Evolutionary conservation across 2,113 vertebrate species (phyloP).

Genomic region (Meles meles): DNA sequence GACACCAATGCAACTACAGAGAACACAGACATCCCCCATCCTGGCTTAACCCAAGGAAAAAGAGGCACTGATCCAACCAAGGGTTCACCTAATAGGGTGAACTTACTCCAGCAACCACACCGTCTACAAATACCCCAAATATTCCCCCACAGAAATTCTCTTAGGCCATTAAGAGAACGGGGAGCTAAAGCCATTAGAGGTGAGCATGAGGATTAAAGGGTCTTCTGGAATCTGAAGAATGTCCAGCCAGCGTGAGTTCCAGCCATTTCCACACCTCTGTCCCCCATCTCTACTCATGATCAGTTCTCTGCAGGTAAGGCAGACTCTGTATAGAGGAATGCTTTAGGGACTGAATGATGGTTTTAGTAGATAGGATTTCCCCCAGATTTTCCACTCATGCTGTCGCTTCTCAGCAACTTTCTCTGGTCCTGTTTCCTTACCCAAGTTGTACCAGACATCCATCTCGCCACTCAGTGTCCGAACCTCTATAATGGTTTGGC

Average conservation of each 20-base stretch:
- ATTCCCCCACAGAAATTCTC: background rate
- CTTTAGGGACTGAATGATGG: background rate
- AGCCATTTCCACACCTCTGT: background rate
- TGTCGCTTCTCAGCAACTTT: background rate
- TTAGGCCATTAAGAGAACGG: background rate
- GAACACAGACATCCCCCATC: background rate
- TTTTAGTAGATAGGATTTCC: background rate
- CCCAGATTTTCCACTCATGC: background rate
- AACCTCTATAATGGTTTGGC: slow-evolving; percentile 98
- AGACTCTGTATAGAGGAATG: background rate
- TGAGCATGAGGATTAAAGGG: background rate
- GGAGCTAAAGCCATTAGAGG: background rate
- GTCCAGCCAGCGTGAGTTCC: background rate
- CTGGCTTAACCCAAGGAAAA: background rate
- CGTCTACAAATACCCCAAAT: background rate
- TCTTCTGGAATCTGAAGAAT: background rate
- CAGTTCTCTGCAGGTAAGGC: background rate
- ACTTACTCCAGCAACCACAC: background rate
- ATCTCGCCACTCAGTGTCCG: slow-evolving; percentile 97
- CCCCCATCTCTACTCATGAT: background rate
- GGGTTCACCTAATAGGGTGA: background rate
- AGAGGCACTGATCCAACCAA: background rate
- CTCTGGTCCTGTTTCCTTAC: slow-evolving; percentile 80
- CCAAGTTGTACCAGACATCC: slow-evolving; percentile 99
- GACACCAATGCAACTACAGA: background rate